phyloP scores from a whole-genome alignment of 2,888 invertebrate species.

The Caenorhabditis japonica region DNA sequence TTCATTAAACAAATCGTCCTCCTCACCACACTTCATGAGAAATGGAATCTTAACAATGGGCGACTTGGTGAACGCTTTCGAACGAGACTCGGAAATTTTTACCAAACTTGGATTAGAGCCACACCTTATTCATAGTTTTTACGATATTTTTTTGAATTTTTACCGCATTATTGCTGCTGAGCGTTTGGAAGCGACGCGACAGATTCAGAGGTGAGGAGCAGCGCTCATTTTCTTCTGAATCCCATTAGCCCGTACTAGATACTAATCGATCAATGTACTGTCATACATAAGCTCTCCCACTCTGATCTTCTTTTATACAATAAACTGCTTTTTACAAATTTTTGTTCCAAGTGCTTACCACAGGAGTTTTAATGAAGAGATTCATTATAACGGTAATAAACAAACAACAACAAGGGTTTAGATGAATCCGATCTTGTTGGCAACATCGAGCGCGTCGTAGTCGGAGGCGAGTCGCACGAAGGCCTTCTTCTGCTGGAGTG shows the following conservation, averaged over 20 bases:
- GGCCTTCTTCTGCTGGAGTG: slow-evolving; percentile 99
- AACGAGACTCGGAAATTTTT: slow-evolving; percentile 5
- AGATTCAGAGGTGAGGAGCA: no score
- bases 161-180: slow-evolving; percentile 5
- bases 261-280: no score
- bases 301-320: neutral
- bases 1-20: neutral
- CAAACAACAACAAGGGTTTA: slow-evolving; percentile 59
- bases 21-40: neutral
- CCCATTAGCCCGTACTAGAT: no score
- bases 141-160: slow-evolving; percentile 18
- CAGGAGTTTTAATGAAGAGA: no score
- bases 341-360: slow-evolving; percentile 8
- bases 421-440: slow-evolving; percentile 84
- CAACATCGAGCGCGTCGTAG: slow-evolving; percentile 98
- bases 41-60: slow-evolving; percentile 1
- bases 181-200: neutral
- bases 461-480: slow-evolving; percentile 96
- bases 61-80: slow-evolving; percentile 6
- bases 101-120: slow-evolving; percentile 12
- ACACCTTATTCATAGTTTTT: neutral
- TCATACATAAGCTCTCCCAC: no score
- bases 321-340: neutral
- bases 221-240: no score
- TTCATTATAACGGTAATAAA: slow-evolving; percentile 47